Evolutionary conservation across 2,888 invertebrate genomes (phyloP), one percentile per base, ranked within the genome.

Genomic region (Limenitis arthemis): DNA sequence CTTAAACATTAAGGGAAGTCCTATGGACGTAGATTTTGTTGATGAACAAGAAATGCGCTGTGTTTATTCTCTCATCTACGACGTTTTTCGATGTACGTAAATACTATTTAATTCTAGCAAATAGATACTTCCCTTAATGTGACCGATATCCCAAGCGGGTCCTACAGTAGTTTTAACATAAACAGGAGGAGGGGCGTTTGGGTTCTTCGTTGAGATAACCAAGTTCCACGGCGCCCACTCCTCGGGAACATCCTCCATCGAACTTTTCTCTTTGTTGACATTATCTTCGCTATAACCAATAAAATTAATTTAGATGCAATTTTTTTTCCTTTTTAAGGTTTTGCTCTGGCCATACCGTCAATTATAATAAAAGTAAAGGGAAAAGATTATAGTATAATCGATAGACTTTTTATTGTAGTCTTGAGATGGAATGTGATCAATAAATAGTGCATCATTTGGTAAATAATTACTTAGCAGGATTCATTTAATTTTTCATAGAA

Each of bases 1-100:
- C n/a, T n/a, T n/a, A n/a, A n/a, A n/a, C n/a, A n/a, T n/a, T n/a
- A n/a, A n/a, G n/a, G n/a, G n/a, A n/a, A n/a, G n/a, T n/a, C 88
- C 89, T 0, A 56, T 76, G 51, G 62, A 69, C 1, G 88, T 88
- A 0, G 63, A 74, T 11, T 91, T 91, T 61, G 70, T 70, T 1
- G 91, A 92, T 65, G 92, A 92, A 62, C 91, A 91, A 51, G 91
- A 93, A 68, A 92, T 93, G 91, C 79, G 92, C 53, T 83, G 90
- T 59, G 92, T 93, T 29, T 92, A 91, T 63, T 90, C 91, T 0
- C 83, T 93, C 34, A 91, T 93, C 60, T 93, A 92, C 70, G 93
- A 93, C 65, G 91, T 92, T 0, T 90, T 91, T 61, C 82, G 93
- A 73, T 93, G 93, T 93, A 77, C 90, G 91, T 46, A 30, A 39